Percentiles rank a stretch among this genome's conserved stretches.
Evolutionary conservation across 2,113 vertebrate species (phyloP).

Genomic region (Nestor notabilis): DNA sequence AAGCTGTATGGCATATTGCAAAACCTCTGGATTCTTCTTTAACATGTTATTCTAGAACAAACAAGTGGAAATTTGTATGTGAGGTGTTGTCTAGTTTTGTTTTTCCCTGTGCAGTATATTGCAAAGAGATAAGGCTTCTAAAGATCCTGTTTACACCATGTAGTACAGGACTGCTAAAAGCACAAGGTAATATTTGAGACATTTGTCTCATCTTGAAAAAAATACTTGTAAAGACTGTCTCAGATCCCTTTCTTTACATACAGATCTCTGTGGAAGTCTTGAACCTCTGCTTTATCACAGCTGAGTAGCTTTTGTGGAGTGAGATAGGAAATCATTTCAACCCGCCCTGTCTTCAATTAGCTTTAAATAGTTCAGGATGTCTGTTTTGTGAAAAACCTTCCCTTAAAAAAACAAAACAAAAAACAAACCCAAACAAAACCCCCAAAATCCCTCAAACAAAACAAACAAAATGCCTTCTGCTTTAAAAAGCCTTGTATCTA

Average conservation of each 20-base stretch:
- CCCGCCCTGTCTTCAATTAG: background rate
- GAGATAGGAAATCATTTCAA: background rate
- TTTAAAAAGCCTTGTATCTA: background rate
- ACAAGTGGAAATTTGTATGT: background rate
- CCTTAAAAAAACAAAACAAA: background rate
- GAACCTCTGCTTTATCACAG: background rate
- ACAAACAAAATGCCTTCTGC: background rate
- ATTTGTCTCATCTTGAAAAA: background rate
- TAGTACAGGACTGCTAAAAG: background rate
- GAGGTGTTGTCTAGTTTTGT: background rate
- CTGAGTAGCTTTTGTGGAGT: background rate
- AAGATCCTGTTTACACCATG: background rate
- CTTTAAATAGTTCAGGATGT: background rate
- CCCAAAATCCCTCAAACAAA: background rate
- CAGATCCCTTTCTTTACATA: background rate
- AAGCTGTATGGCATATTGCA: background rate
- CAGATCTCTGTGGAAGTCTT: background rate
- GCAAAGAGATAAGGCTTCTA: background rate
- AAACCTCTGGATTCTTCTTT: background rate
- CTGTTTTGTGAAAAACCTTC: background rate
- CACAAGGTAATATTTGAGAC: background rate
- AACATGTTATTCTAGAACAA: background rate
- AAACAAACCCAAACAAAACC: background rate
- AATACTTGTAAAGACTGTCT: background rate
- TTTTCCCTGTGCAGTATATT: background rate